These are phyloP conservation scores for Cynocephalus volans DNA, from an alignment of 2,113 vertebrate species.

Conservation along the genomic window DNA sequence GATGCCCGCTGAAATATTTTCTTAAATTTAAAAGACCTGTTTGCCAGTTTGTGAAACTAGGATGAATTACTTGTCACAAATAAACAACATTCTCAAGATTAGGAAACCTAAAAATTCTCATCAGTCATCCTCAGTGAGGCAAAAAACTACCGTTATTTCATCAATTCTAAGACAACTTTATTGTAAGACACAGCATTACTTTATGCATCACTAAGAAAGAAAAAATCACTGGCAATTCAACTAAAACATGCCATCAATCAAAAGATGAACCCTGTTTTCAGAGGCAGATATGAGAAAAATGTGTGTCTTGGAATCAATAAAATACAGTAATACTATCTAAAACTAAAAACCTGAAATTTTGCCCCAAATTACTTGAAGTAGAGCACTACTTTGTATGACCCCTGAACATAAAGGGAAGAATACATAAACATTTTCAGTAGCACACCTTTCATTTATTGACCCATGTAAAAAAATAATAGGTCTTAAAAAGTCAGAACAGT, in stretches of 20 bases:
- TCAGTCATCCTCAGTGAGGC: slow-evolving; percentile 1
- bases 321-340: neutral
- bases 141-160: neutral
- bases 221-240: neutral
- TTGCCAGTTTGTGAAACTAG: neutral
- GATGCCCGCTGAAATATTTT: neutral
- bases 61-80: slow-evolving; percentile 28
- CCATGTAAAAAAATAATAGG: slow-evolving; percentile 91
- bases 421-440: slow-evolving; percentile 82
- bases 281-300: neutral
- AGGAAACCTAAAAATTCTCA: slow-evolving; percentile 29
- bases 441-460: slow-evolving; percentile 91
- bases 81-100: neutral
- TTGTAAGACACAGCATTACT: slow-evolving; percentile 2
- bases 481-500: slow-evolving; percentile 89
- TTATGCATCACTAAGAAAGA: slow-evolving; percentile 41
- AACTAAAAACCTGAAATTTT: slow-evolving; percentile 10
- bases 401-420: slow-evolving; percentile 76
- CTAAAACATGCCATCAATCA: neutral
- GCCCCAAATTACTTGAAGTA: neutral
- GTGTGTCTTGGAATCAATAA: slow-evolving; percentile 15
- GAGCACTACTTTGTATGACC: neutral
- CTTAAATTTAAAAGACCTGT: neutral
- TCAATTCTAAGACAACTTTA: slow-evolving; percentile 29
- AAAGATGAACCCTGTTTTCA: neutral